Evolutionary conservation across 1,140 invertebrate species (phyloP).

Genomic region (Pantala flavescens): DNA sequence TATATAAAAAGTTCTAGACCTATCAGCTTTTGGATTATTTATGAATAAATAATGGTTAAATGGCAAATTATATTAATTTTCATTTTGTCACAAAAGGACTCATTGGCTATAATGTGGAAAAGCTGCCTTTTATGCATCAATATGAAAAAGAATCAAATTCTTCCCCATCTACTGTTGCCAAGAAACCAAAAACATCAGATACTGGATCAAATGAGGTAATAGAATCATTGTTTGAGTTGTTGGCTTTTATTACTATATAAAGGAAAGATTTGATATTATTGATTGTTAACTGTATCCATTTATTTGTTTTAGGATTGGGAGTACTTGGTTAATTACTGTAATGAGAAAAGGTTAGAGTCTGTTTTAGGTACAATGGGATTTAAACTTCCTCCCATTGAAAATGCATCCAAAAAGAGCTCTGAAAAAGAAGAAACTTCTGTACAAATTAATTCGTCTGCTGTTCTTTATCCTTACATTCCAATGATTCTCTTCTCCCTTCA

Average conservation of each 20-base stretch:
- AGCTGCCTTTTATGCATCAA: conserved; percentile 40
- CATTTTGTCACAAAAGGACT: conserved; percentile 30
- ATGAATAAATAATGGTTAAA: conserved; percentile 27
- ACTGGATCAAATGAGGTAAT: conserved; percentile 35
- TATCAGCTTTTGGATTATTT: conserved; percentile 26
- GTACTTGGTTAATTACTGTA: conserved; percentile 49
- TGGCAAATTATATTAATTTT: too few relatives aligned
- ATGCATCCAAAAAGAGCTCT: conserved; percentile 22
- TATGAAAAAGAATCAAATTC: conserved; percentile 30
- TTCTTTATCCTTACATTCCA: conserved; percentile 63
- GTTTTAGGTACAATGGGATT: conserved; percentile 18
- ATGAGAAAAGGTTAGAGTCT: conserved; percentile 11
- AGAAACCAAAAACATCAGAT: conserved; percentile 50
- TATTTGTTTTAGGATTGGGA: conserved; percentile 57
- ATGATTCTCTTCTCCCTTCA: conserved; percentile 72
- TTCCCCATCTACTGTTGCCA: conserved; percentile 34
- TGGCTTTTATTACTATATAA: conserved; percentile 44
- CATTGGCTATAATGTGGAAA: conserved; percentile 63
- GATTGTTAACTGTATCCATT: background rate
- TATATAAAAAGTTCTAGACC: too few relatives aligned
- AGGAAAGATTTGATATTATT: conserved; percentile 15
- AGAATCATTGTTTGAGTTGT: conserved; percentile 43
- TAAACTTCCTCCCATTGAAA: conserved; percentile 20
- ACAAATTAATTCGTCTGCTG: conserved; percentile 51
- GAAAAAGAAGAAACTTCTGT: conserved; percentile 30